Evolutionary conservation across 2,888 invertebrate species (phyloP), one percentile per base, ranked within the genome.

Genomic region (Tipula lateralis): DNA sequence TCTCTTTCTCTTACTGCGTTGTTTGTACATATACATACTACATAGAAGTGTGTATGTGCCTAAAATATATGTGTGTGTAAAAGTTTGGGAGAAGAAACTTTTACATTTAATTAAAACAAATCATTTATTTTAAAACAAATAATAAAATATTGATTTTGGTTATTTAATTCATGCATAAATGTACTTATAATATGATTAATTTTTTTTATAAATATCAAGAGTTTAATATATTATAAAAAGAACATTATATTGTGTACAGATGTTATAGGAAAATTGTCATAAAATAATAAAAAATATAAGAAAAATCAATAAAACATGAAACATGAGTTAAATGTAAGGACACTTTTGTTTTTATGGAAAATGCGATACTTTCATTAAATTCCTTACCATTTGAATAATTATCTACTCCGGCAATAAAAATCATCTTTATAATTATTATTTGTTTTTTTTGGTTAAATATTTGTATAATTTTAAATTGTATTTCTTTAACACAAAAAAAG

Each of bases 331-430:
- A 9, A 66, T 9, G 9, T 66, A 66, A 24, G 66, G 66, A 66
- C 24, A 66, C n/a, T 66, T 24, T 66, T 66, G 9, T 2, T 66
- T 19, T 24, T 24, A 19, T 66, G 66, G 9, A 66, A 66, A 66
- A 66, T 1, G 1, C 24, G 9, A 66, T 24, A 19, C 5, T 39
- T 7, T 39, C 13, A 1, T 7, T 32, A 44, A 44, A 86, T 85
- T 83, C 50, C 90, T 87, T 87, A 90, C 90, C 90, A 88, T 90
- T 88, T 86, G 89, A 88, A 86, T 89, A 89, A 87, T 88, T 89
- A 88, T 90, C 90, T 87, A 90, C 89, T 87, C 90, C 90, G 87
- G 90, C 90, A 87, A 89, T 89, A 86, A 90, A 89, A 88, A 90
- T 90, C 90, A 90, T 90, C 86, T 88, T 87, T 88, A 82, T 6